A percentile compares a stretch with the other conserved stretches of the same genome.
Evolutionary conservation across 2,888 invertebrate species (phyloP).

Genomic region (Minunthozetes semirufus): DNA sequence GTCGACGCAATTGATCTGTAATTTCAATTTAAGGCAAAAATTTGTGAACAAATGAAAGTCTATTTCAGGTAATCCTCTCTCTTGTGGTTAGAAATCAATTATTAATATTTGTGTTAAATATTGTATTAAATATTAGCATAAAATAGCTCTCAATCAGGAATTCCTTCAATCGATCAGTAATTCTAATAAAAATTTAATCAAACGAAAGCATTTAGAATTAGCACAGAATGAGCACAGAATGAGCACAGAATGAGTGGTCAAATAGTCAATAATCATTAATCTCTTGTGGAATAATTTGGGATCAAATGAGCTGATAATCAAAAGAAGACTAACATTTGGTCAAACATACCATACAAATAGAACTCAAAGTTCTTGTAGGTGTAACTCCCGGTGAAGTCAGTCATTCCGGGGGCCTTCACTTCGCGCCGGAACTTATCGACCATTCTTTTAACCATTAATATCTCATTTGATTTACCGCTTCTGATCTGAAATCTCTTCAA

Average conservation of each 20-base stretch:
- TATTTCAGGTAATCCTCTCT: background rate
- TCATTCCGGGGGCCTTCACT: slow-evolving; percentile 60
- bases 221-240: no score
- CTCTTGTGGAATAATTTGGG: no score
- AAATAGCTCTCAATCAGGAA: background rate
- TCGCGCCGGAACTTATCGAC: slow-evolving; percentile 75
- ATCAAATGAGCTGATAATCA: background rate
- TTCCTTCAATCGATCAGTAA: background rate
- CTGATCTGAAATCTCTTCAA: slow-evolving; percentile 84
- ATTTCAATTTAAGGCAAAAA: slow-evolving; percentile 5
- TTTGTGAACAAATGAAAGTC: background rate
- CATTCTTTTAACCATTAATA: slow-evolving; percentile 70
- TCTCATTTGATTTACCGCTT: slow-evolving; percentile 78
- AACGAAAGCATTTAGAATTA: background rate
- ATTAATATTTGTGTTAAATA: background rate
- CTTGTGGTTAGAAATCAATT: background rate
- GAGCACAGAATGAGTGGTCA: no score
- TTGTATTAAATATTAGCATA: background rate
- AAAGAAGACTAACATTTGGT: background rate
- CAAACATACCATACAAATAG: slow-evolving; percentile 64
- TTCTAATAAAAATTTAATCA: slow-evolving; percentile 14
- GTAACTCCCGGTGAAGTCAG: slow-evolving; percentile 52
- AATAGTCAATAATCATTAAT: no score
- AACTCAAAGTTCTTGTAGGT: slow-evolving; percentile 64
- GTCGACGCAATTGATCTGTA: slow-evolving; percentile 44